Conservation (phyloP, 2,113 vertebrate species). For the Oreotrochilus melanogaster region DNA sequence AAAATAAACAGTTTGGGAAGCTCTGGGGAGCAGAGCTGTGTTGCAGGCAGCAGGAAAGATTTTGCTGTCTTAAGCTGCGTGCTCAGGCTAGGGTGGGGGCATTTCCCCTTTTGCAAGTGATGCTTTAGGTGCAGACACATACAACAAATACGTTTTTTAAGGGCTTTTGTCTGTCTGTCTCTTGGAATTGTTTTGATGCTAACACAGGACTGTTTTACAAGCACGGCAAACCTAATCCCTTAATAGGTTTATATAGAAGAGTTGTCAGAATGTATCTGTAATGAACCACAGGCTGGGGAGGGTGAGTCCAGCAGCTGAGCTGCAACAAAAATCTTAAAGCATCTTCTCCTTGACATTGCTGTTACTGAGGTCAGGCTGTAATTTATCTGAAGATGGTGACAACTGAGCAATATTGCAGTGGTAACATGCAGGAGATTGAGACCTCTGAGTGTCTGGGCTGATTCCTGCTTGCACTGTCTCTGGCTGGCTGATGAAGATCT, state of each 20-base stretch:
- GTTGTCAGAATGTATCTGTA: background rate
- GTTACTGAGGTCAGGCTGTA: constrained; percentile 44
- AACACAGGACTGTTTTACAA: constrained; percentile 30
- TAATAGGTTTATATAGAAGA: constrained; percentile 46
- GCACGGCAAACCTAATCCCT: constrained; percentile 40
- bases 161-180: constrained; percentile 63
- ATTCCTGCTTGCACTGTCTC: constrained; percentile 20
- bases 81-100: background rate
- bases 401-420: constrained; percentile 37
- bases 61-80: constrained; percentile 48
- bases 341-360: constrained; percentile 55
- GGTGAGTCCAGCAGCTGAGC: constrained; percentile 35
- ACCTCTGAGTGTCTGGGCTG: constrained; percentile 42
- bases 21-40: constrained; percentile 32
- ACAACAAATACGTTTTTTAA: constrained; percentile 21
- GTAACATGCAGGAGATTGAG: constrained; percentile 1
- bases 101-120: background rate
- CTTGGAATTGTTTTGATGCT: constrained; percentile 51
- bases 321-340: constrained; percentile 52
- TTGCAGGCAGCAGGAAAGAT: constrained; percentile 30
- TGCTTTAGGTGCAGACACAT: background rate
- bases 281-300: background rate
- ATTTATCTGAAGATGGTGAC: constrained; percentile 58
- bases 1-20: constrained; percentile 53
- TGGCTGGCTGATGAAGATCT: constrained; percentile 51